A percentile compares a stretch with the other conserved stretches of the same genome.
Conservation (phyloP, 1,140 invertebrate genomes). For the Hypothenemus hampei region DNA sequence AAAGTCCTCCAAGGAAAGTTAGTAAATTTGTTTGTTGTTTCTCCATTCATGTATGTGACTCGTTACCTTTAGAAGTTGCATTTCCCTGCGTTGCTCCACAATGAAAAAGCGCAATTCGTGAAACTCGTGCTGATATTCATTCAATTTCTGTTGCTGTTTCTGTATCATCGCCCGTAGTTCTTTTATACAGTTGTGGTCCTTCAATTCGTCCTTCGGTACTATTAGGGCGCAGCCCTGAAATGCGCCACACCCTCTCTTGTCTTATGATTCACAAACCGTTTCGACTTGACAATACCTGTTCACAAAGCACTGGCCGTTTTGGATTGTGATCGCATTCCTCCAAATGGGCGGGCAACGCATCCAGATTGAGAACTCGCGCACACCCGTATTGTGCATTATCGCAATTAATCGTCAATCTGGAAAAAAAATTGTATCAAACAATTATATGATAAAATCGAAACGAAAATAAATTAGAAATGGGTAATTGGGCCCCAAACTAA, state of each 20-base stretch:
- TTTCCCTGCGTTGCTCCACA: constrained; percentile 82
- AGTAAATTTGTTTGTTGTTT: not conserved
- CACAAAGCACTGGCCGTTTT: constrained; percentile 86
- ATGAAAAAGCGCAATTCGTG: constrained; percentile 81
- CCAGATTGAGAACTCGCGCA: constrained; percentile 77
- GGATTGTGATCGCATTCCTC: constrained; percentile 93
- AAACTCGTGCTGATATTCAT: constrained; percentile 79
- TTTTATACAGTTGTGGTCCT: constrained; percentile 89
- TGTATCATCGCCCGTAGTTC: constrained; percentile 81
- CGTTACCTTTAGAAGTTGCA: constrained; percentile 73
- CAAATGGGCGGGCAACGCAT: constrained; percentile 74
- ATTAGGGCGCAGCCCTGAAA: constrained; percentile 77
- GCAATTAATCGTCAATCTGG: constrained; percentile 79
- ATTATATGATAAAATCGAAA: too few species aligned
- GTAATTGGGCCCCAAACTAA: too few species aligned
- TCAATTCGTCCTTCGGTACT: constrained; percentile 91
- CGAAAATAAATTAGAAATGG: too few species aligned
- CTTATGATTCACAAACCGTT: too few species aligned
- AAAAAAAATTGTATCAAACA: constrained; percentile 10
- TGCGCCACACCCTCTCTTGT: too few species aligned
- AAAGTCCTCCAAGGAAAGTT: constrained; percentile 62
- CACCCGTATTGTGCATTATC: constrained; percentile 89
- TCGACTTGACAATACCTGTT: too few species aligned
- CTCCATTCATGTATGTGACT: not conserved
- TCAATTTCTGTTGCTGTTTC: constrained; percentile 78